phyloP scores from a whole-genome alignment of 2,888 invertebrate species.

The Scaptomyza tumidula region DNA sequence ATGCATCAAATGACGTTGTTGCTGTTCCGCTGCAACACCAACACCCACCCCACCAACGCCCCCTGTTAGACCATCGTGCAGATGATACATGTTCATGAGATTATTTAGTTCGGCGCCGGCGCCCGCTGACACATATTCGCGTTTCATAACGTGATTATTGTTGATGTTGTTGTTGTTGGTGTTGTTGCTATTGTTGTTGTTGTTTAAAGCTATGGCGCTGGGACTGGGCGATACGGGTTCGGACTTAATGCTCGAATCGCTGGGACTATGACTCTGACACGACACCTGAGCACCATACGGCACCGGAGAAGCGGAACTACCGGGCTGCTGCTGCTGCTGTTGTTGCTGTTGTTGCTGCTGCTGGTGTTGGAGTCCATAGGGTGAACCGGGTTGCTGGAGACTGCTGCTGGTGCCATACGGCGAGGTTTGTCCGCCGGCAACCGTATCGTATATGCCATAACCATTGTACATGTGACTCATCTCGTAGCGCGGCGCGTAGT shows the following conservation, averaged over 20 bases:
- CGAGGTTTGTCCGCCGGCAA: slow-evolving; percentile 89
- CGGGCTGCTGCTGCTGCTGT: slow-evolving; percentile 41
- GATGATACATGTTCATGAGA: slow-evolving; percentile 89
- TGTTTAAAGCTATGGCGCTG: slow-evolving; percentile 82
- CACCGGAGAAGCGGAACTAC: slow-evolving; percentile 31
- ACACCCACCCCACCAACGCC: slow-evolving; percentile 5
- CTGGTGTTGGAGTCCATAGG: slow-evolving; percentile 83
- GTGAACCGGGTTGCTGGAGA: slow-evolving; percentile 89
- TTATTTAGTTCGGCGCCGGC: slow-evolving; percentile 87
- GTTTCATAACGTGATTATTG: slow-evolving; percentile 86
- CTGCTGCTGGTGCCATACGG: slow-evolving; percentile 87
- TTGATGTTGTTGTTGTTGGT: slow-evolving; percentile 67
- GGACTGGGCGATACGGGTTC: slow-evolving; percentile 93
- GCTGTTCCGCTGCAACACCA: slow-evolving; percentile 82
- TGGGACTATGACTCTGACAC: slow-evolving; percentile 92
- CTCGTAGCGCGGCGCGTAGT: slow-evolving; percentile 93
- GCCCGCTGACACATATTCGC: slow-evolving; percentile 87
- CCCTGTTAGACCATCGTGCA: slow-evolving; percentile 86
- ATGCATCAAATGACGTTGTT: slow-evolving; percentile 84
- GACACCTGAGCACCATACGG: slow-evolving; percentile 86
- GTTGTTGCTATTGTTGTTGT: slow-evolving; percentile 65
- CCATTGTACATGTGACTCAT: slow-evolving; percentile 93
- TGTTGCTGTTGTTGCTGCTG: slow-evolving; percentile 45
- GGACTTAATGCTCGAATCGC: slow-evolving; percentile 94
- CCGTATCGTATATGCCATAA: slow-evolving; percentile 90